A percentile compares a stretch with the other conserved stretches of the same genome.
These are phyloP conservation scores for Phyllotreta striolata DNA, from an alignment of 2,888 invertebrate species.

Conservation along the genomic window DNA sequence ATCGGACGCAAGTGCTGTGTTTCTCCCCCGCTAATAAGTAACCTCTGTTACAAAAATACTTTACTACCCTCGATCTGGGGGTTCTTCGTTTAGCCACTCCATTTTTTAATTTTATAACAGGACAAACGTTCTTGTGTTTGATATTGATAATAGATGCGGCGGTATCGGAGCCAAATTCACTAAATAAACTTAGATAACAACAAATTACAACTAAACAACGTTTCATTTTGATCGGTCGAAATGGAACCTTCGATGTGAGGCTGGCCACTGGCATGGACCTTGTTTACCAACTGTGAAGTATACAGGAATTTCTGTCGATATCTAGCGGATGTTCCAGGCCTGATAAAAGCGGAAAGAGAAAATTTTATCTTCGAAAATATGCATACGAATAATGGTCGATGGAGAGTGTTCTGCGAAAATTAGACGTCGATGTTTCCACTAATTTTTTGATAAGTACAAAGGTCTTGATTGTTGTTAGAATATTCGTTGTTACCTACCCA, in stretches of 20 bases:
- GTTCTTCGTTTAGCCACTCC: constrained; percentile 58
- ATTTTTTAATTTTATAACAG: constrained; percentile 47
- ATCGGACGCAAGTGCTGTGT: constrained; percentile 73
- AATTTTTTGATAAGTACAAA: not conserved
- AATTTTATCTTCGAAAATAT: constrained; percentile 37
- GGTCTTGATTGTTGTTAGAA: too few relatives aligned
- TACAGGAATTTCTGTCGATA: constrained; percentile 20
- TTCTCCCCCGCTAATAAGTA: constrained; percentile 74
- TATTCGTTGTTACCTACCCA: too few relatives aligned
- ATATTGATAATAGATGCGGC: not conserved
- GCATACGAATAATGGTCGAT: constrained; percentile 17
- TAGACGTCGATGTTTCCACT: not conserved
- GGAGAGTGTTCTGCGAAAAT: constrained; percentile 14
- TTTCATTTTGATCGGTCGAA: constrained; percentile 13
- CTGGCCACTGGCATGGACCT: constrained; percentile 16
- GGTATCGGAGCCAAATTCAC: constrained; percentile 14
- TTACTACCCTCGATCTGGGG: constrained; percentile 64
- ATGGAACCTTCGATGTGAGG: not conserved
- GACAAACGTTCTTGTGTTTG: constrained; percentile 42
- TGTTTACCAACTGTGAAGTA: constrained; percentile 24
- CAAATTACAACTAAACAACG: constrained; percentile 16
- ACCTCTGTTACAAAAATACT: constrained; percentile 67
- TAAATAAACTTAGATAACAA: constrained; percentile 21
- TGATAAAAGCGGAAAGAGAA: constrained; percentile 39
- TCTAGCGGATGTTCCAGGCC: constrained; percentile 36